Evolutionary conservation across 2,888 invertebrate genomes (phyloP), one percentile per base, ranked within the genome.

Genomic region (Blastobasis adustella): DNA sequence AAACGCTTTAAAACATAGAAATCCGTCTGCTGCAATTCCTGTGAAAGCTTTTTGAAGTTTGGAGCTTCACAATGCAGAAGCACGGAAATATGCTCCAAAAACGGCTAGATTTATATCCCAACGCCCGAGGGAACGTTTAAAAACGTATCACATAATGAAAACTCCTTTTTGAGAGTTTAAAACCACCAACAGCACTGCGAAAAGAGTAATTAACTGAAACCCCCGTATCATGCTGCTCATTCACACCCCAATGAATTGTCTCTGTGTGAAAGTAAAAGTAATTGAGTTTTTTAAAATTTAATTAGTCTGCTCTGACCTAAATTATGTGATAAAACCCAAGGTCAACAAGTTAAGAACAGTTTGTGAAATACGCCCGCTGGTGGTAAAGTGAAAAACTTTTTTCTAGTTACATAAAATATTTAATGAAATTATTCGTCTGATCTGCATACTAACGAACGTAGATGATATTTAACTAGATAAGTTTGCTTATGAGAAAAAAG

Each of bases 121-220:
- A 47, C 53, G 54, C 52, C n/a, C 50, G 50, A 52, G 49, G 52
- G 58, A 55, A 57, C 56, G 59, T 58, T 53, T 60, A 57, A 23
- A 64, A 63, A 62, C 63, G 63, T 57, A 57, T 56, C 54, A 58
- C 46, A 50, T 61, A 66, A 68, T 69, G 63, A 67, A 71, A 66
- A 65, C 61, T 52, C 58, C 42, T 58, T 53, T 64, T 65, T 58
- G 55, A 57, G 54, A 62, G 51, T 60, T 59, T 57, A 49, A 49
- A 58, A 53, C 48, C 48, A 51, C 46, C 45, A 49, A 49, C 38
- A 50, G 40, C 36, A 47, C 49, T 56, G 47, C 48, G 49, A 57
- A 52, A 40, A 50, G 51, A 23, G 23, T 23, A 23, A 23, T 23
- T 23, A 23, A 23, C 23, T 40, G 54, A 23, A 23, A 23, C 23